Conservation (phyloP, 2,888 invertebrate species). For the Dolichopus griseipennis region DNA sequence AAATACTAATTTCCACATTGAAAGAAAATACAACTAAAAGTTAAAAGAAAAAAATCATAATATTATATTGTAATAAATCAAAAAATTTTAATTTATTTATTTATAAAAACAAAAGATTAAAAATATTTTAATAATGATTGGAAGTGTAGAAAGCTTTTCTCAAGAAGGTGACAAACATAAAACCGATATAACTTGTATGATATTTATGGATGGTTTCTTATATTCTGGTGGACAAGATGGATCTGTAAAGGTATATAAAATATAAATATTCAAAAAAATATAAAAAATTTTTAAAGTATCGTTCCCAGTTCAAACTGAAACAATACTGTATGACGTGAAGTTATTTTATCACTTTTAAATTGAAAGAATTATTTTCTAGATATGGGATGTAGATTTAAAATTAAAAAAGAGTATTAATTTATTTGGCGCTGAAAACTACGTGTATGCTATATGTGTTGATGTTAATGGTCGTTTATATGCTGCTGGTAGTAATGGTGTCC, state of each 20-base stretch:
- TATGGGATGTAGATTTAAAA: slow-evolving; percentile 39
- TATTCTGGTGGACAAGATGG: slow-evolving; percentile 43
- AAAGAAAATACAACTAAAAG: too few relatives aligned
- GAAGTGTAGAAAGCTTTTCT: neutral
- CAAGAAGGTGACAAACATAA: slow-evolving; percentile 31
- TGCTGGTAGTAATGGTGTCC: slow-evolving; percentile 40
- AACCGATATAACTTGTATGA: slow-evolving; percentile 38
- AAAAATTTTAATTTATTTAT: too few relatives aligned
- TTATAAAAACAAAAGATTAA: neutral
- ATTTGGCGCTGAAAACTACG: slow-evolving; percentile 36
- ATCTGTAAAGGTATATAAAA: slow-evolving; percentile 35
- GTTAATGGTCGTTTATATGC: slow-evolving; percentile 39
- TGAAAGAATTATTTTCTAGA: slow-evolving; percentile 25
- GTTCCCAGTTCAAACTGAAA: neutral
- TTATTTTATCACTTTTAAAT: neutral
- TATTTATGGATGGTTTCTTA: slow-evolving; percentile 32
- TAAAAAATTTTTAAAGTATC: too few relatives aligned
- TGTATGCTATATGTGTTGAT: slow-evolving; percentile 37
- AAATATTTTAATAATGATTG: neutral
- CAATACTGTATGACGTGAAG: neutral
- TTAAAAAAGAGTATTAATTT: slow-evolving; percentile 29
- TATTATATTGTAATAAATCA: too few relatives aligned
- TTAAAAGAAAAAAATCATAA: too few relatives aligned
- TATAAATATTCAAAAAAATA: too few relatives aligned
- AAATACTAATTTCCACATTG: too few relatives aligned